A percentile compares a stretch with the other conserved stretches of the same genome.
Conservation (phyloP, 2,888 invertebrate genomes). For the Alloplasta piceator region DNA sequence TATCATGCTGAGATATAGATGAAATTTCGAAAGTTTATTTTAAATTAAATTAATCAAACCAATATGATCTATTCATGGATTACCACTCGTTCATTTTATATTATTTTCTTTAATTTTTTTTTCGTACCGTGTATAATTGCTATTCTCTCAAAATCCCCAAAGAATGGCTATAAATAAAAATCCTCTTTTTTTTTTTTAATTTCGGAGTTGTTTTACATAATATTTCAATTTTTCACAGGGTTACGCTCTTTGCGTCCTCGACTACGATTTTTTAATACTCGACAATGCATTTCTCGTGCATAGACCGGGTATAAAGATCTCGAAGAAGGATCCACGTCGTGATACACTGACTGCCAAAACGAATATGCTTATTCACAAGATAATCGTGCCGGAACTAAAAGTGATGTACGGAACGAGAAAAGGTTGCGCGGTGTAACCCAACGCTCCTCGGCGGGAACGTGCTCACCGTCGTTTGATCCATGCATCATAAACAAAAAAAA, state of each 20-base stretch:
- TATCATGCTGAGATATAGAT: no score
- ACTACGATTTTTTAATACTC: conserved; percentile 96
- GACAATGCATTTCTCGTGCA: conserved; percentile 97
- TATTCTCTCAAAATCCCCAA: no score
- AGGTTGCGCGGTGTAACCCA: conserved; percentile 90
- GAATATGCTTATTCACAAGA: conserved; percentile 90
- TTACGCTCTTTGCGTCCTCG: conserved; percentile 94
- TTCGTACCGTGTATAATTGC: no score
- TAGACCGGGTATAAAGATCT: conserved; percentile 95
- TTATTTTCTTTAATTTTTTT: no score
- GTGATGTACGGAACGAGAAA: conserved; percentile 92
- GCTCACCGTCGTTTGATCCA: conserved; percentile 31
- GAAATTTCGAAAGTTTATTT: no score
- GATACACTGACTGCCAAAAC: conserved; percentile 91
- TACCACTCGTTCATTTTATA: no score
- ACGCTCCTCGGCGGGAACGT: conserved; percentile 42
- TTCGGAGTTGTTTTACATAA: neutral
- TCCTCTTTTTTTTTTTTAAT: neutral
- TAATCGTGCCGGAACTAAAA: conserved; percentile 93
- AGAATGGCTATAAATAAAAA: no score
- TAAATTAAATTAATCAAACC: no score
- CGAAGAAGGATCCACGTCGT: conserved; percentile 91
- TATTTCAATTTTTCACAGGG: conserved; percentile 86
- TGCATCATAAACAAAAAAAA: neutral
- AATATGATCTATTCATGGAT: no score